Evolutionary conservation across 2,888 invertebrate species (phyloP).

Genomic region (Oscheius sp.): DNA sequence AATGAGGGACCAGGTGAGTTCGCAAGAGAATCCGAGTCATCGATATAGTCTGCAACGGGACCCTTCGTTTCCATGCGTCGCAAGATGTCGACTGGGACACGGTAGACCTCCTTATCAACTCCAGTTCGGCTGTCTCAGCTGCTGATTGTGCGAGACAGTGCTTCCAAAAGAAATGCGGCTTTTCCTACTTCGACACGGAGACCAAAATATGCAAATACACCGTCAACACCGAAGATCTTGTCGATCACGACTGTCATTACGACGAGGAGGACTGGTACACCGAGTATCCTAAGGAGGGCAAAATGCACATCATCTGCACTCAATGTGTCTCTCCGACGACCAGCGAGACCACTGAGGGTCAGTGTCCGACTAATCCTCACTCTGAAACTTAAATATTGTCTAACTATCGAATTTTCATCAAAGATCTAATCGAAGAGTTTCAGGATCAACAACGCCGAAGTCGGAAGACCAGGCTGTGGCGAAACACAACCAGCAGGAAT

Average conservation of each 20-base stretch:
- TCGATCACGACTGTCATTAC: constrained; percentile 35
- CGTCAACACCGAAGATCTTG: constrained; percentile 52
- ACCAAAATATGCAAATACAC: constrained; percentile 50
- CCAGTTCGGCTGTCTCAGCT: constrained; percentile 38
- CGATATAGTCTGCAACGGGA: constrained; percentile 34
- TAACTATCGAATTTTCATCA: no score
- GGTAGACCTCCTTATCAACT: constrained; percentile 55
- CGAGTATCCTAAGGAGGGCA: constrained; percentile 33
- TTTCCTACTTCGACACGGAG: constrained; percentile 50
- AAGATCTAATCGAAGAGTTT: no score
- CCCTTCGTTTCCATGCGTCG: constrained; percentile 39
- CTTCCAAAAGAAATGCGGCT: constrained; percentile 52
- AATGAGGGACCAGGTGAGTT: constrained; percentile 15
- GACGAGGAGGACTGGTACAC: constrained; percentile 12
- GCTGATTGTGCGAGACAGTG: constrained; percentile 56
- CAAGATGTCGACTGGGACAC: constrained; percentile 53
- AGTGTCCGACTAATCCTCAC: not conserved
- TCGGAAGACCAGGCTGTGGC: not conserved
- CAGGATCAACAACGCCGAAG: no score
- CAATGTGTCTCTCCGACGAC: constrained; percentile 31
- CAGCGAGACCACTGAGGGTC: constrained; percentile 24
- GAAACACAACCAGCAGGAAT: not conserved
- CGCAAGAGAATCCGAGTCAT: not conserved
- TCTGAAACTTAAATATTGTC: not conserved
- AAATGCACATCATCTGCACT: constrained; percentile 32